A percentile compares a stretch with the other conserved stretches of the same genome.
Evolutionary conservation across 2,113 vertebrate species (phyloP).

Genomic region (Xiphophorus maculatus): DNA sequence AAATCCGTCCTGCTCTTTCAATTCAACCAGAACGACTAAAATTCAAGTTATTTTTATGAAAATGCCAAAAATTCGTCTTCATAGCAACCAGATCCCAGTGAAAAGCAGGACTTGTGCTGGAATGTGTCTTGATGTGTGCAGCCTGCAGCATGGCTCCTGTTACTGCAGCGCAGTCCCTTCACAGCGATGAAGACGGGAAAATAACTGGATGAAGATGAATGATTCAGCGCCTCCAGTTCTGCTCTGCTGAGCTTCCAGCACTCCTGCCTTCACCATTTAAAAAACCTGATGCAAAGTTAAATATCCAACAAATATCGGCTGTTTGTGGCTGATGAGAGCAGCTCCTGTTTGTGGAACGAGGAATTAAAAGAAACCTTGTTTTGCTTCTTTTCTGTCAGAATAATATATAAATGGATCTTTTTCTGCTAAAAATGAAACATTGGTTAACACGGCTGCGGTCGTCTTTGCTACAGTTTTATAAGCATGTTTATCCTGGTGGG

Average conservation of each 20-base stretch:
- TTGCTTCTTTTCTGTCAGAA: too few relatives aligned
- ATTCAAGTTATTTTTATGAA: not conserved
- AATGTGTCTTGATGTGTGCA: not conserved
- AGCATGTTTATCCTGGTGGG: not conserved
- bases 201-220: conserved; percentile 1
- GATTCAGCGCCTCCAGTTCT: not conserved
- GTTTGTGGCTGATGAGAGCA: conserved; percentile 34
- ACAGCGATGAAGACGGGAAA: not conserved
- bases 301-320: conserved; percentile 27
- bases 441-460: not conserved
- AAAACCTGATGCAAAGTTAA: not conserved
- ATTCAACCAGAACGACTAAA: not conserved
- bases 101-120: not conserved
- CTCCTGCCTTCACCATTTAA: conserved; percentile 14
- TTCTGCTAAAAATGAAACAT: not conserved
- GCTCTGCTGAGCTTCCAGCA: conserved; percentile 1
- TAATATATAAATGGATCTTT: not conserved
- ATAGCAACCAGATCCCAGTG: not conserved
- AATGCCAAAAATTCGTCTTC: not conserved
- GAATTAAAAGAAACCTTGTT: conserved; percentile 19
- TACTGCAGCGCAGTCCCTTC: not conserved
- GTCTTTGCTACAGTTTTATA: not conserved
- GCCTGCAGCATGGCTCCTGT: not conserved
- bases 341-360: conserved; percentile 17
- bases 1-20: not conserved